Percentiles rank a stretch among this genome's conserved stretches.
Evolutionary conservation across 2,797 vertebrate genomes (phyloP).

Genomic region (Micropoecilia bifurca): DNA sequence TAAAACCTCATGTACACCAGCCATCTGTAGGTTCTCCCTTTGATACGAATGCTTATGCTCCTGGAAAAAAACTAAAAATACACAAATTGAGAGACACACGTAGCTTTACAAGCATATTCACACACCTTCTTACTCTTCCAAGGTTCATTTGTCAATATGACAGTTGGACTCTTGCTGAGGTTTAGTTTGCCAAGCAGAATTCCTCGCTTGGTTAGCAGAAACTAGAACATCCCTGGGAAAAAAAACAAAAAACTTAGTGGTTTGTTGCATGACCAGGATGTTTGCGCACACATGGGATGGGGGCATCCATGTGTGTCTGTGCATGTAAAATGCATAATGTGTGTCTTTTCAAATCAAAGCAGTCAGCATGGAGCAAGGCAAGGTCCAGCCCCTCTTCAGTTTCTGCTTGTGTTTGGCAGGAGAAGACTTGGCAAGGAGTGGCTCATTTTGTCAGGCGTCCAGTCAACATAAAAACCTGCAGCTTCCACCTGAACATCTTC

Average conservation of each 20-base stretch:
- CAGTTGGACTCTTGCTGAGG: slow-evolving; percentile 74
- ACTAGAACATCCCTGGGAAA: slow-evolving; percentile 76
- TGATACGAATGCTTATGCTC: slow-evolving; percentile 27
- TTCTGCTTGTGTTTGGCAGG: slow-evolving; percentile 62
- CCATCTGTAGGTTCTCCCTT: slow-evolving; percentile 58
- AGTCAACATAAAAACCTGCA: slow-evolving; percentile 62
- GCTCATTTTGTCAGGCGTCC: slow-evolving; percentile 71
- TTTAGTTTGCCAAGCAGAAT: slow-evolving; percentile 73
- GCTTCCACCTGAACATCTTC: slow-evolving; percentile 52
- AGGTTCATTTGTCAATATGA: slow-evolving; percentile 81
- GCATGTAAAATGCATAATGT: slow-evolving; percentile 33
- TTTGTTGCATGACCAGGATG: slow-evolving; percentile 22
- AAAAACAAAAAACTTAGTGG: slow-evolving; percentile 38
- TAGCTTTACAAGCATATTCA: slow-evolving; percentile 47
- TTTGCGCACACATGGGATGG: slow-evolving; percentile 2
- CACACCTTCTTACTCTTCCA: slow-evolving; percentile 65
- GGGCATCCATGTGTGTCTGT: slow-evolving; percentile 19
- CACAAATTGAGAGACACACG: slow-evolving; percentile 44
- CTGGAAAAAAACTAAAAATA: slow-evolving; percentile 31
- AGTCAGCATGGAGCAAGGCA: slow-evolving; percentile 59
- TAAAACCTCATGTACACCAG: slow-evolving; percentile 15
- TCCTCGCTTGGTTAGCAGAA: slow-evolving; percentile 61
- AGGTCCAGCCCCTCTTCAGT: slow-evolving; percentile 66
- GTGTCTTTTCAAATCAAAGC: slow-evolving; percentile 64
- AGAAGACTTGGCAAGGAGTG: slow-evolving; percentile 62